Conservation (phyloP, 35 echinoderm and acorn worm genomes). For the Ophiothrix spiculata region DNA sequence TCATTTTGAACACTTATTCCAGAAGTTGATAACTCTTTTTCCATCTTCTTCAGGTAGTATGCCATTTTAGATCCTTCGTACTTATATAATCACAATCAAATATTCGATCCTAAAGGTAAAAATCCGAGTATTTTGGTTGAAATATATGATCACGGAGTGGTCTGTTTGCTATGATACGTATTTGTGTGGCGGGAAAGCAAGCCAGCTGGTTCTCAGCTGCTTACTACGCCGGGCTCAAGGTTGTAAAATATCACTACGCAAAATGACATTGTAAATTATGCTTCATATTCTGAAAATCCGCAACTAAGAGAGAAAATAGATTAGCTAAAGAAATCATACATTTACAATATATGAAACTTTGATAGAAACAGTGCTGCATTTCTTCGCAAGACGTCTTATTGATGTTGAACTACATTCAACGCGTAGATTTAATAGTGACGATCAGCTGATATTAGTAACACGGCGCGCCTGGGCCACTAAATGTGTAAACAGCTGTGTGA, state of each 20-base stretch:
- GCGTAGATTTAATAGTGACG: neutral
- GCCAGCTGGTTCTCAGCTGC: slow-evolving; percentile 11
- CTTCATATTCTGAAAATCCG: too few relatives aligned
- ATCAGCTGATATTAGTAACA: neutral
- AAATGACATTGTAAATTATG: too few relatives aligned
- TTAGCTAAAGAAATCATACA: too few relatives aligned
- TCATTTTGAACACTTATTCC: neutral
- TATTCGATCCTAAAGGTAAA: neutral
- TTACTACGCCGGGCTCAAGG: neutral
- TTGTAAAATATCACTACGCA: neutral
- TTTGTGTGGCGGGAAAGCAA: neutral
- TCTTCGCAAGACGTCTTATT: too few relatives aligned
- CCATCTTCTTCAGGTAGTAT: slow-evolving; percentile 8
- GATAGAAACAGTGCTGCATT: too few relatives aligned
- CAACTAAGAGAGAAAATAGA: too few relatives aligned
- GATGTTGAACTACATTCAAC: neutral
- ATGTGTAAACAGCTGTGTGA: slow-evolving; percentile 12
- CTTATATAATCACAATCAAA: neutral
- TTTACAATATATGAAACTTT: too few relatives aligned
- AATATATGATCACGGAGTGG: neutral
- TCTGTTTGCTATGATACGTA: neutral
- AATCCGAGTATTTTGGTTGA: neutral
- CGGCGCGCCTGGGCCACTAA: neutral
- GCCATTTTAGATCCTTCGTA: neutral
- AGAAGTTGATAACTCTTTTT: neutral